phyloP scores from a whole-genome alignment of 1,140 invertebrate species.

The Coboldia fuscipes region DNA sequence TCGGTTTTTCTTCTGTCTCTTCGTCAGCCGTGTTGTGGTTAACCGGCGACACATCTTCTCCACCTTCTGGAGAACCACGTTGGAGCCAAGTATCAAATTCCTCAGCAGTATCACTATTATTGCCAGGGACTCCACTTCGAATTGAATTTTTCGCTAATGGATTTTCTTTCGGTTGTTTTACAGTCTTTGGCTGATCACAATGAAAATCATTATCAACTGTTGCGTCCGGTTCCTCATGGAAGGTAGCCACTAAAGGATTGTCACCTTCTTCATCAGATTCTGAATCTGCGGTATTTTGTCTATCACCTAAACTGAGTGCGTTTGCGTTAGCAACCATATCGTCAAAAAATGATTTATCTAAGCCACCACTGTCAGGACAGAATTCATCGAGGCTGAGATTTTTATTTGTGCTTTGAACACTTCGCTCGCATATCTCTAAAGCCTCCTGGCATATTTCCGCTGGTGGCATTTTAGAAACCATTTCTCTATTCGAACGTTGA shows the following conservation, averaged over 20 bases:
- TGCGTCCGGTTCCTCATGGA: constrained; percentile 76
- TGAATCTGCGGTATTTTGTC: constrained; percentile 1
- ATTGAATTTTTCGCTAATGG: constrained; percentile 2
- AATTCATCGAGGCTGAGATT: constrained; percentile 48
- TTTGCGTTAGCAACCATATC: constrained; percentile 29
- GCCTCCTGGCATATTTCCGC: neutral
- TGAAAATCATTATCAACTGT: constrained; percentile 29
- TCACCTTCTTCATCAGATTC: constrained; percentile 40
- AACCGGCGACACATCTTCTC: constrained; percentile 1
- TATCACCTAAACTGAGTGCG: neutral
- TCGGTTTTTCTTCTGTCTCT: too few relatives aligned
- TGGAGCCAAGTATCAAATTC: constrained; percentile 14
- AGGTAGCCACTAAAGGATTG: constrained; percentile 71
- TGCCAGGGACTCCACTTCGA: neutral
- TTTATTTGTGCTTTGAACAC: constrained; percentile 5
- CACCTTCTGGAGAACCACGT: constrained; percentile 26
- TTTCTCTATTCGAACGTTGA: neutral
- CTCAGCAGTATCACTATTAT: constrained; percentile 3
- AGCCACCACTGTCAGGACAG: constrained; percentile 51
- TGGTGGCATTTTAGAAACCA: neutral
- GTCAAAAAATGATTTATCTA: constrained; percentile 66
- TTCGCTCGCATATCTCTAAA: neutral
- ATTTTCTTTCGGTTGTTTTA: constrained; percentile 4
- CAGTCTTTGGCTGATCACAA: constrained; percentile 12
- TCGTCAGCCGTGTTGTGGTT: too few relatives aligned